Evolutionary conservation across 2,888 invertebrate species (phyloP).

Genomic region (Eupithecia insigniata): DNA sequence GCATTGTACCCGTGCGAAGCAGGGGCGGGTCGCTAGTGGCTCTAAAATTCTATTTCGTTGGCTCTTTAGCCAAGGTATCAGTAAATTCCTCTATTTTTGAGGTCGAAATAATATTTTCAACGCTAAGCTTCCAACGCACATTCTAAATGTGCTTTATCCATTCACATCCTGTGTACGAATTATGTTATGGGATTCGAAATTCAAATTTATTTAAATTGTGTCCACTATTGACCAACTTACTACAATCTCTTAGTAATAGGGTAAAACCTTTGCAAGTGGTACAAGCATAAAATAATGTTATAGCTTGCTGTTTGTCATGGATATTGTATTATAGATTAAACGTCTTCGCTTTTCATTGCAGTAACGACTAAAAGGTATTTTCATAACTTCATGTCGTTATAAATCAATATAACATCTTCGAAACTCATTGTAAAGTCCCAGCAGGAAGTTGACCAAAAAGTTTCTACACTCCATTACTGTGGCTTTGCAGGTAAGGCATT

Average conservation of each 20-base stretch:
- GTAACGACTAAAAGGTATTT: conserved; percentile 16
- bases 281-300: conserved; percentile 24
- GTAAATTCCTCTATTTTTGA: not conserved
- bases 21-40: too few species aligned
- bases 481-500: not conserved
- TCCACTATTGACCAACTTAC: conserved; percentile 26
- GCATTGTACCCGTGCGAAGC: too few species aligned
- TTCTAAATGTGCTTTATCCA: conserved; percentile 13
- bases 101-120: not conserved
- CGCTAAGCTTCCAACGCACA: not conserved
- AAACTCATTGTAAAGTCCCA: not conserved
- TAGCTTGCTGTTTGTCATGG: conserved; percentile 25
- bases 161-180: conserved; percentile 22
- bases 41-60: too few species aligned
- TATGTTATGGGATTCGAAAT: conserved; percentile 32
- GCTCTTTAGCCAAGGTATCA: not conserved
- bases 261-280: conserved; percentile 13
- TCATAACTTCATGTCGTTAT: conserved; percentile 10
- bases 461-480: not conserved
- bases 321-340: conserved; percentile 29
- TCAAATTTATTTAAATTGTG: conserved; percentile 28
- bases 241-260: conserved; percentile 27
- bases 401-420: not conserved
- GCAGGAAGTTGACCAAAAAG: not conserved
- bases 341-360: conserved; percentile 15